Base-by-base conservation (phyloP, 1,140 invertebrate species). In the Drosophila parabipectinata region DNA sequence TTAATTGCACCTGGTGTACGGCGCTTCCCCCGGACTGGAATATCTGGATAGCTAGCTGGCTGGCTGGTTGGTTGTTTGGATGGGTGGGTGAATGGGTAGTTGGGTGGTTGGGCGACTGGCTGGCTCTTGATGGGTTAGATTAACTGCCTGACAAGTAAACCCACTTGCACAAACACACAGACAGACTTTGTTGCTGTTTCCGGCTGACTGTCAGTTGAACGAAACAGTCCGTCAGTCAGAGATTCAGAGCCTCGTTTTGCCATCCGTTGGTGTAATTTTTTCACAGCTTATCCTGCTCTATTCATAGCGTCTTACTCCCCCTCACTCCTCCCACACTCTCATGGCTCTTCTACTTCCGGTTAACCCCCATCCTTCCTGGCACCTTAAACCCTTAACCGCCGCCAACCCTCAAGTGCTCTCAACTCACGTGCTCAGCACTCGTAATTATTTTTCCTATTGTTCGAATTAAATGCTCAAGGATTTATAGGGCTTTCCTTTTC, bases 371-470 rank as follows among this genome's bases (percentile, higher is more conserved):
- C 10, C 34, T n/a, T 37, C 34, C 34, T 37, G 34, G 9, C 12
- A 37, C 12, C 34, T 12, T 12, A 37, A n/a, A 44, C 41, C 41
- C 63, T 10, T 18, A 37, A 44, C 14, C 41, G 41, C 50, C 14
- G 18, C 8, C 63, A 57, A 47, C 57, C 47, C 55, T 51, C 53
- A 74, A 85, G 81, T 68, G 82, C 75, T 75, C 83, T 88, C 67
- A 51, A 87, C 76, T 88, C 83, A 88, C 83, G 84, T 87, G 83
- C 83, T 88, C 76, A 55, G 83, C 83, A 87, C 84, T 89, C 68
- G 84, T 88, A 88, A 88, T 88, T 88, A 88, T 88, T 88, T 88
- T 77, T 79, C 79, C 81, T 88, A 88, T 88, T 88, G 83, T 87
- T 88, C 76, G 79, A 89, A 83, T 88, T 88, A 88, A 83, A 88